Conservation (phyloP, 2,113 vertebrate genomes). For the Axis porcinus region DNA sequence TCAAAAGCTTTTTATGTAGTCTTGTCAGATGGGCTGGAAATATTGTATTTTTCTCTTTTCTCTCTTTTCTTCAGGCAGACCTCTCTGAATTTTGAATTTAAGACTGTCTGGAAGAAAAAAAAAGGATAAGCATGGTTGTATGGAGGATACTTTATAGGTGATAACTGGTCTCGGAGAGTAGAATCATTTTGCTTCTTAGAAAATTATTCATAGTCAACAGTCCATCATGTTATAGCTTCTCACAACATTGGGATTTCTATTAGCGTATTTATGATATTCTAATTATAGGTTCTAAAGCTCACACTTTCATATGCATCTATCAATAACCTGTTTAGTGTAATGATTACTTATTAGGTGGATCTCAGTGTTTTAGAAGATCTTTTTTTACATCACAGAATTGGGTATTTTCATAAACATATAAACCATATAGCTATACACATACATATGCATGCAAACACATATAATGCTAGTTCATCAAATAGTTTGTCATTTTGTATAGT, state of each 20-base stretch:
- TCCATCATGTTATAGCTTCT: neutral
- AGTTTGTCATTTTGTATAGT: neutral
- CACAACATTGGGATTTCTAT: neutral
- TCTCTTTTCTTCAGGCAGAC: conserved; percentile 60
- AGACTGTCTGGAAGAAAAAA: conserved; percentile 50
- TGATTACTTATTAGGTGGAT: neutral
- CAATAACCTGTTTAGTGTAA: conserved; percentile 35
- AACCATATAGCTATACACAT: neutral
- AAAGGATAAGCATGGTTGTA: conserved; percentile 35
- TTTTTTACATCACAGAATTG: neutral
- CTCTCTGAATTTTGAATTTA: conserved; percentile 72
- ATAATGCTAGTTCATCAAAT: neutral
- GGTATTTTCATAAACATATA: conserved; percentile 14
- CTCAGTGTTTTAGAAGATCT: conserved; percentile 29
- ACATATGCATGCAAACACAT: rapidly evolving
- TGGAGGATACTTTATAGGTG: conserved; percentile 58
- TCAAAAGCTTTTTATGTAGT: conserved; percentile 80
- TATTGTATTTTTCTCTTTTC: conserved; percentile 78
- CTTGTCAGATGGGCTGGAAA: conserved; percentile 84
- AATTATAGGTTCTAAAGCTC: neutral
- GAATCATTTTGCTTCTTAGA: conserved; percentile 32
- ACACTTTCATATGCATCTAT: neutral
- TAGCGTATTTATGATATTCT: neutral
- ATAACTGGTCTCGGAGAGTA: conserved; percentile 52
- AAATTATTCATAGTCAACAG: neutral